Evolutionary conservation across 2,113 vertebrate species (phyloP).

Genomic region (Sander lucioperca): DNA sequence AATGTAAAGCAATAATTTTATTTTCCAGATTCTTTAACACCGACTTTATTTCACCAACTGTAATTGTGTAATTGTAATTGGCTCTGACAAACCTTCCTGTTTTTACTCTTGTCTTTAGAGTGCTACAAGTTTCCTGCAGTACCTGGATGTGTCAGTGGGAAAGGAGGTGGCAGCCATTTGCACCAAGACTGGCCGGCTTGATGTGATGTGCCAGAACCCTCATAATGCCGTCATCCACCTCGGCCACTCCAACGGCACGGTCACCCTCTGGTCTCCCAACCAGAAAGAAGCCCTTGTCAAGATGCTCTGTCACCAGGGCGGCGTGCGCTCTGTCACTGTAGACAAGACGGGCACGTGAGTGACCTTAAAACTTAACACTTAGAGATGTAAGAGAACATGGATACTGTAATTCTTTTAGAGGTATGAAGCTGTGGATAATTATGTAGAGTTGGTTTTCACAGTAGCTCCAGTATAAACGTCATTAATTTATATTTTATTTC

Average conservation of each 20-base stretch:
- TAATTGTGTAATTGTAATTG: too few relatives aligned
- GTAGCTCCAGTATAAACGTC: neutral
- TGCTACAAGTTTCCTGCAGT: constrained; percentile 90
- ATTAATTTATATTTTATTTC: neutral
- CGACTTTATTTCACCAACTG: neutral
- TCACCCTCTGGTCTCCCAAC: constrained; percentile 92
- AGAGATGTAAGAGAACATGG: neutral
- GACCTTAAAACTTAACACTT: neutral
- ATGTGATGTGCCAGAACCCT: constrained; percentile 91
- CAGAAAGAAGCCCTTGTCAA: constrained; percentile 89
- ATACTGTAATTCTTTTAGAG: neutral
- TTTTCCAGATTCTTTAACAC: neutral
- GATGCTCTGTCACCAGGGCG: constrained; percentile 91
- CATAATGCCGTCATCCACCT: constrained; percentile 90
- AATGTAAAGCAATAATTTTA: neutral
- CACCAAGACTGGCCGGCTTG: constrained; percentile 87
- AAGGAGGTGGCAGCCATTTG: constrained; percentile 87
- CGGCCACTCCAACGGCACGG: constrained; percentile 89
- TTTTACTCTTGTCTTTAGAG: constrained; percentile 78
- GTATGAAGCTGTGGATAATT: neutral
- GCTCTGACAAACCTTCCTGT: neutral
- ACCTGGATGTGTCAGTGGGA: constrained; percentile 91
- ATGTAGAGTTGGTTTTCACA: neutral
- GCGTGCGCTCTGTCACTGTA: constrained; percentile 86
- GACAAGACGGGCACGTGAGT: constrained; percentile 92